A percentile compares a stretch with the other conserved stretches of the same genome.
These are phyloP conservation scores for Motacilla alba DNA, from an alignment of 2,113 vertebrate genomes.

Conservation along the genomic window DNA sequence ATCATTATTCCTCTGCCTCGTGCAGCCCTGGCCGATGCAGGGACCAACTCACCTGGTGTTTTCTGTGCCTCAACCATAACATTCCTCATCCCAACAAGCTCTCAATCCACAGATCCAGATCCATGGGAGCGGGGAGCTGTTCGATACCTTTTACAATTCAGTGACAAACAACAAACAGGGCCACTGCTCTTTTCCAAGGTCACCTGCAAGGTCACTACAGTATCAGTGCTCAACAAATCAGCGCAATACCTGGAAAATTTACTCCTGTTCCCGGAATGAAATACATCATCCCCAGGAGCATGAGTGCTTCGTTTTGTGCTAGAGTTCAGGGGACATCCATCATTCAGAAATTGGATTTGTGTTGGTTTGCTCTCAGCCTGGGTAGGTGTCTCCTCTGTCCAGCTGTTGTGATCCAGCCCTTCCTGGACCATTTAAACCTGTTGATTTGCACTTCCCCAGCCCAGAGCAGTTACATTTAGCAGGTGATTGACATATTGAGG, in stretches of 20 bases:
- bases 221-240: neutral
- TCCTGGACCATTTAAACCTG: neutral
- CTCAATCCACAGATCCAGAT: neutral
- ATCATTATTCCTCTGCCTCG: neutral
- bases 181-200: neutral
- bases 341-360: neutral
- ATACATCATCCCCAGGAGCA: neutral
- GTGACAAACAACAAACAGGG: neutral
- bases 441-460: neutral
- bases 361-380: neutral
- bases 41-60: neutral
- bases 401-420: neutral
- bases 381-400: rapidly evolving
- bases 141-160: neutral
- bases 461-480: neutral
- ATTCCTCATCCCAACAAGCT: neutral
- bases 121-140: neutral
- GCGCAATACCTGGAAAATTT: neutral
- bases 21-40: neutral
- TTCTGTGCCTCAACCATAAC: neutral
- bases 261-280: neutral
- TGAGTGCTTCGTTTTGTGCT: neutral
- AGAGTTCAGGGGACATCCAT: neutral
- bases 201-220: neutral
- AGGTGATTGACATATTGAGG: neutral